Evolutionary conservation across 2,113 vertebrate species (phyloP), one percentile per base, ranked within the genome.

Genomic region (Ceyx cyanopectus): DNA sequence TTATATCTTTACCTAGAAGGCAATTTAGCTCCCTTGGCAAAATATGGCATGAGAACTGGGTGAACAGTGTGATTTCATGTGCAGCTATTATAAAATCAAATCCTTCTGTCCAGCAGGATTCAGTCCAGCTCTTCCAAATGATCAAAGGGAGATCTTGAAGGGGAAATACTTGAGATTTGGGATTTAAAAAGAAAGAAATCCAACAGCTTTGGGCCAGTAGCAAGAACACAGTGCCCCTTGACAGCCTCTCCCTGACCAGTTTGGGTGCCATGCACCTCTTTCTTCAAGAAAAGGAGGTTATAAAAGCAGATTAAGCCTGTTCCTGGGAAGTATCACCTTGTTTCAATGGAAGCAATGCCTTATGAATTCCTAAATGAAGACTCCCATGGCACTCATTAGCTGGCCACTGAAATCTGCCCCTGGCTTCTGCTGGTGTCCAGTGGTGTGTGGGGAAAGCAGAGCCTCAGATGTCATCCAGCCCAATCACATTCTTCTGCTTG

Each of bases 141-240:
- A 66, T 79, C 54, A 58, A 50, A 92, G 32, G 20, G 20, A 83
- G 51, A 77, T 50, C 77, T 75, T 87, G 70, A 90, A 84, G 51
- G 30, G 57, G 45, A 94, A 94, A 79, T 73, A 12, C 12, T 89
- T 76, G 54, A 84, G 50, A 87, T 85, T 68, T 30, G 70, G 51
- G 9, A 45, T 20, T 8, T 12, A 34, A 60, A 61, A 57, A 61
- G 41, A 16, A 32, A 73, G 76, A 80, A 53, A 29, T 11, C 60
- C 26, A 75, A 26, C 19, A 62, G 26, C 30, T 68, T 78, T 7
- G 2, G 13, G 30, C 79, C 51, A 80, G 63, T 24, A 75, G 22
- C 8, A 80, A 82, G 24, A 82, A 21, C 51, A 69, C 6, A 65
- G 27, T 56, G 46, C 14, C 15, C 22, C 61, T 75, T 75, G 53